Evolutionary conservation across 2,888 invertebrate genomes (phyloP), one percentile per base, ranked within the genome.

Genomic region (Nowickia ferox): DNA sequence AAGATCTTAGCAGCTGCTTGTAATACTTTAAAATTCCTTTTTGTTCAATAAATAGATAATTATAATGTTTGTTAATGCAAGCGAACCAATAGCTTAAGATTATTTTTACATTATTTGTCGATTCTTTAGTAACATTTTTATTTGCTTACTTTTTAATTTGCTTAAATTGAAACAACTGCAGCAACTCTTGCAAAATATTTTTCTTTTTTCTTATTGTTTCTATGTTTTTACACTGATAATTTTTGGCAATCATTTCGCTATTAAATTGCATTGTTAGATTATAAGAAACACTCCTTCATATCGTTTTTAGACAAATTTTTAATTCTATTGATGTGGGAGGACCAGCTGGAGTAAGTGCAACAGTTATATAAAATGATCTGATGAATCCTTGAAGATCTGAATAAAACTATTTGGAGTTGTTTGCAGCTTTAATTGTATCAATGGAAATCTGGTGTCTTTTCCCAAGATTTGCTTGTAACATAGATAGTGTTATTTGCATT

Each of bases 1-100:
- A 22, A 10, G 69, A 74, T 85, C 81, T 68, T n/a, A 75, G 69
- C 85, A 85, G 85, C 85, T 85, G 85, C 78, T 78, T 69, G 68
- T 55, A 82, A 76, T 74, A 69, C 72, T 77, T 82, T 44, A 38
- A 2, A 10, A 19, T 51, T 79, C 46, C 11, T 42, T 51, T n/a
- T 71, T 65, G 61, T 57, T 65, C 48, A 65, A 69, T 61, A 55
- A 38, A 71, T 76, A 82, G 44, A 71, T 71, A 82, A 85, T 85
- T 82, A 75, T 53, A 57, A 71, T 75, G 66, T 76, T 72, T 53
- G 51, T 8, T 48, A 48, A 22, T 22, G 22, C 11, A 15, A 63
- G 53, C 44, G 19, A 69, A 75, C 69, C 63, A 19, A 53, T 19
- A 55, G 63, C 44, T 63, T 68, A 59, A 77, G 66, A 63, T 85